Conservation (phyloP, 2,888 invertebrate species). For the Capitulum mitella region DNA sequence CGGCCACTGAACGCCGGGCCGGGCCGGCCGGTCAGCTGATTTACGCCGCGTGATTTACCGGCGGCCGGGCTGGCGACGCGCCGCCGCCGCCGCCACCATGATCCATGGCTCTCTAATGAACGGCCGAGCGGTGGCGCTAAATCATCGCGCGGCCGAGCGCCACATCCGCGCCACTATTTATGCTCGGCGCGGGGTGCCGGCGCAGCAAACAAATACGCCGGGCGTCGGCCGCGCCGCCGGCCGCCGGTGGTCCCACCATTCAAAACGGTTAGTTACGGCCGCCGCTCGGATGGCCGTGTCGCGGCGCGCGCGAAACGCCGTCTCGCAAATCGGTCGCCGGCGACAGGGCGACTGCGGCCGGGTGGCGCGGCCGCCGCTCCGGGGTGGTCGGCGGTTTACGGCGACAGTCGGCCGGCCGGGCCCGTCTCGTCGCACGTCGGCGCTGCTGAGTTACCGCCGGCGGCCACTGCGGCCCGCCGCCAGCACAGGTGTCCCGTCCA, state of each 20-base stretch:
- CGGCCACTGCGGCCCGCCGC: too few relatives aligned
- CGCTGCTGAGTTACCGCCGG: neutral
- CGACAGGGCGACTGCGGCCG: neutral
- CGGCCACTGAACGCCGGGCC: neutral
- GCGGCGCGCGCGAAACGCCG: neutral
- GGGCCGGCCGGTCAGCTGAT: neutral
- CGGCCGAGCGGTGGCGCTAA: neutral
- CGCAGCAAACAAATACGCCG: conserved; percentile 9
- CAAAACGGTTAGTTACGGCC: neutral
- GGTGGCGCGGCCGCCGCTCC: neutral
- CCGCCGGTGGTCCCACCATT: neutral
- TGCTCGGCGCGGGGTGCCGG: neutral
- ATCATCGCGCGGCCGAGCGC: conserved; percentile 1
- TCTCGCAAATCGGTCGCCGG: conserved; percentile 14
- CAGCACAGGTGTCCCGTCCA: too few relatives aligned
- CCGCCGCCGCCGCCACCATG: neutral
- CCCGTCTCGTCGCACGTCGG: neutral
- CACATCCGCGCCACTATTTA: too few relatives aligned
- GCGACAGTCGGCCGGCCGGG: neutral
- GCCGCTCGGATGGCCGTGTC: neutral
- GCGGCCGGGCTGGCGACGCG: too few relatives aligned
- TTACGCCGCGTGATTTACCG: neutral
- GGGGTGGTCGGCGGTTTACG: neutral
- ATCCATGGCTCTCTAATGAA: neutral
- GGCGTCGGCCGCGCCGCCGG: neutral